These are phyloP conservation scores for Paragorgia papillata DNA, from an alignment of 92 coral and sea anemone genomes.

Conservation along the genomic window DNA sequence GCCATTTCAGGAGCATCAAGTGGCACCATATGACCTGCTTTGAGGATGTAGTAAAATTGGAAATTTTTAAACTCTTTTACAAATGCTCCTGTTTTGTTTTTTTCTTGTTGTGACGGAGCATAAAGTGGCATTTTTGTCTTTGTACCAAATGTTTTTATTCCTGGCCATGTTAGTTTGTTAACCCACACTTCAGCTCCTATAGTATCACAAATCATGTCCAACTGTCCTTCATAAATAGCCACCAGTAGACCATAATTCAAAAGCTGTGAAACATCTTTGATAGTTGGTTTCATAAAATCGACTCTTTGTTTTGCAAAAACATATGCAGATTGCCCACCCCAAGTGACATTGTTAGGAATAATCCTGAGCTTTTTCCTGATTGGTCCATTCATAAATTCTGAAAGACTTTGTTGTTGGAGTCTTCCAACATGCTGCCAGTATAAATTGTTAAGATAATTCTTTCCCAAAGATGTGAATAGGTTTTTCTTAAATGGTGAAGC, in stretches of 20 bases:
- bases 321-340: constrained; percentile 87
- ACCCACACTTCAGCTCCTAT: constrained; percentile 87
- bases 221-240: constrained; percentile 87
- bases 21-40: constrained; percentile 99
- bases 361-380: constrained; percentile 95
- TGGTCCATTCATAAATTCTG: constrained; percentile 90
- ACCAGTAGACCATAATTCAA: constrained; percentile 66
- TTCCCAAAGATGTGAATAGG: constrained; percentile 35
- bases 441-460: constrained; percentile 56
- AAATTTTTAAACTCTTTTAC: constrained; percentile 73
- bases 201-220: constrained; percentile 88
- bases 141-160: constrained; percentile 53
- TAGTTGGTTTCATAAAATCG: constrained; percentile 92
- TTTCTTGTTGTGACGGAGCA: constrained; percentile 73
- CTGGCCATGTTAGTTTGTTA: constrained; percentile 76
- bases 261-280: constrained; percentile 76
- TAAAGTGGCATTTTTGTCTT: constrained; percentile 69
- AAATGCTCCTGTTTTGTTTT: constrained; percentile 87
- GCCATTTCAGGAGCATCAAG: constrained; percentile 98
- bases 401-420: constrained; percentile 61
- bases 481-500: constrained; percentile 47
- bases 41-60: constrained; percentile 78
- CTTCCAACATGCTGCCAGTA: constrained; percentile 74
- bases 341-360: constrained; percentile 78
- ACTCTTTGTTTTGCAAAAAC: constrained; percentile 70